Evolutionary conservation across 2,797 vertebrate species (phyloP), one percentile per base, ranked within the genome.

Genomic region (Gymnoscopelus microlampas): DNA sequence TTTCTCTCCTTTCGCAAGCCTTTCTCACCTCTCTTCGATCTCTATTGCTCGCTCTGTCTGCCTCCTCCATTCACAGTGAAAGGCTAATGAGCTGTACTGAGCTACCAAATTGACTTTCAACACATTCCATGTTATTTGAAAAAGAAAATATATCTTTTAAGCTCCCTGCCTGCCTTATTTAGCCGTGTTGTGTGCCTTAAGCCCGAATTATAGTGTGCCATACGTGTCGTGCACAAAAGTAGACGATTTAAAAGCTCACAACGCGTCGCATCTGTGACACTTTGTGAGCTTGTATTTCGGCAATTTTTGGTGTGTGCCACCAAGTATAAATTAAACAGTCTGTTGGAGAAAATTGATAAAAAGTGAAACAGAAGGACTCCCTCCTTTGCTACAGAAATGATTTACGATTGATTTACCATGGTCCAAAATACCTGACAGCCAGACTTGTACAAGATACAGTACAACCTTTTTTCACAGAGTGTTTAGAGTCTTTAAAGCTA

Each of bases 11-110:
- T 70, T 79, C 54, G 32, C 60, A 60, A 53, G 67, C 24, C 2
- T 58, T 35, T 44, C 39, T 9, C 39, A 44, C 53, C 64, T 70
- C 44, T 70, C 53, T 60, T 65, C 61, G 51, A 60, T 53, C 39
- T 71, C 71, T 61, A 3, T 67, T 29, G 19, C 49, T 26, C 63
- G 24, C 26, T 39, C 24, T 73, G 32, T 24, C 26, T 29, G 14
- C 11, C 8, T 48, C 12, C 1, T 54, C 39, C 23, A 65, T 19
- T 55, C n/a, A 11, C 23, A 29, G 49, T 12, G 47, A 60, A 70
- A 19, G 11, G 32, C 57, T 51, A 53, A 48, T 56, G 24, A 63
- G 5, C 47, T 12, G 48, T 9, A 19, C 19, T 23, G 69, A 72
- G 63, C 3, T 14, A 15, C 47, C 12, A 10, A 23, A 23, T 60